These are phyloP conservation scores for Platysternon megacephalum DNA, from an alignment of 2,113 vertebrate species.

Conservation along the genomic window DNA sequence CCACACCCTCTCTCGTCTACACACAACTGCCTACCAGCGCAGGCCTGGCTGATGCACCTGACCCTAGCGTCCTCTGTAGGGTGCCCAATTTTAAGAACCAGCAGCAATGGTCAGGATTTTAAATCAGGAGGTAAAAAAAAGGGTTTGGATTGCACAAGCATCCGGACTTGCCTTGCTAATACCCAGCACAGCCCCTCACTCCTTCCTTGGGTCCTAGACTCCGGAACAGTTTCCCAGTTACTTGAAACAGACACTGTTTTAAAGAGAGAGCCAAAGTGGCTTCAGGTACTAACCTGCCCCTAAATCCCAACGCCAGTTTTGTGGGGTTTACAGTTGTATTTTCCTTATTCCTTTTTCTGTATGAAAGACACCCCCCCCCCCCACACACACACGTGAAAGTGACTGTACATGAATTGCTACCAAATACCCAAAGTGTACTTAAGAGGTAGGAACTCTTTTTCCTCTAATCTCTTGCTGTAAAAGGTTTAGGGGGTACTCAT, in stretches of 20 bases:
- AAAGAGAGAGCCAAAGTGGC: not conserved
- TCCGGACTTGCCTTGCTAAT: not conserved
- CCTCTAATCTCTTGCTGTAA: not conserved
- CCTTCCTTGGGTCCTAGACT: no score
- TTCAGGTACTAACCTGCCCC: not conserved
- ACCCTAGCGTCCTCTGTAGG: no score
- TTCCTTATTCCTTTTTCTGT: not conserved
- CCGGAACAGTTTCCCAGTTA: not conserved
- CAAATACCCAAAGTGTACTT: not conserved
- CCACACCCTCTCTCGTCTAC: not conserved
- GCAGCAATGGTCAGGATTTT: not conserved
- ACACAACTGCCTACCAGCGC: not conserved
- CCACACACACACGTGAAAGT: not conserved
- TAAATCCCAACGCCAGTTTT: not conserved
- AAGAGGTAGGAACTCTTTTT: not conserved
- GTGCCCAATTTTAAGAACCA: not conserved
- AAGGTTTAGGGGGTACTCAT: not conserved
- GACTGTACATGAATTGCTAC: not conserved
- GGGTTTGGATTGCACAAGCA: not conserved
- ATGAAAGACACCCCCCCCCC: not conserved
- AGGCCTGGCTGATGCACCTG: not conserved
- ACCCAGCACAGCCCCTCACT: not conserved
- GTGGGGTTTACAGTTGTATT: not conserved
- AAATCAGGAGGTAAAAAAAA: no score
- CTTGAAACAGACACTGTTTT: not conserved